Evolutionary conservation across 2,113 vertebrate genomes (phyloP).

Genomic region (Cepphus grylle): DNA sequence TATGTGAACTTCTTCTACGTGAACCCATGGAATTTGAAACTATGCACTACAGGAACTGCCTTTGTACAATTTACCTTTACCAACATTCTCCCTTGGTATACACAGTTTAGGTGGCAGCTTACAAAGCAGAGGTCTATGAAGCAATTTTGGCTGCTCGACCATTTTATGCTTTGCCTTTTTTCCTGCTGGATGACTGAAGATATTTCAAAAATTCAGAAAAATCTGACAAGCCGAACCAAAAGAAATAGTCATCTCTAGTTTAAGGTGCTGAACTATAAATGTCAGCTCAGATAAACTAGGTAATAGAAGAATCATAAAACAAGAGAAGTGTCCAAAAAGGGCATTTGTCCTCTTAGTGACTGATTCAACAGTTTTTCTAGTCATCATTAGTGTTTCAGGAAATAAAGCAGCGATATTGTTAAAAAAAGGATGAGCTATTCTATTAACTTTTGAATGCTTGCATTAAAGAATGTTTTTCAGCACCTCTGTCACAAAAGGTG

Average conservation of each 20-base stretch:
- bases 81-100: background rate
- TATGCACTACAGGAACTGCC: background rate
- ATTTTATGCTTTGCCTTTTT: conserved; percentile 4
- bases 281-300: background rate
- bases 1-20: background rate
- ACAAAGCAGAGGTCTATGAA: conserved; percentile 37
- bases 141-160: background rate
- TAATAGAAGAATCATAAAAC: background rate
- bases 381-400: background rate
- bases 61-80: conserved; percentile 19
- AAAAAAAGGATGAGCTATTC: background rate
- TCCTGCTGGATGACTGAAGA: background rate
- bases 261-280: background rate
- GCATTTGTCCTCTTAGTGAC: background rate
- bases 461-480: background rate
- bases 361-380: background rate
- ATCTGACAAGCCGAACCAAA: background rate
- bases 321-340: background rate
- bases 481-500: background rate
- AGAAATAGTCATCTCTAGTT: background rate
- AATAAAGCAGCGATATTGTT: background rate
- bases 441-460: background rate
- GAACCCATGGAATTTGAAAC: background rate
- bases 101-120: background rate
- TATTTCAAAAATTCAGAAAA: background rate